Evolutionary conservation across 2,797 vertebrate species (phyloP), one percentile per base, ranked within the genome.

Genomic region (Jordanella pulchra): DNA sequence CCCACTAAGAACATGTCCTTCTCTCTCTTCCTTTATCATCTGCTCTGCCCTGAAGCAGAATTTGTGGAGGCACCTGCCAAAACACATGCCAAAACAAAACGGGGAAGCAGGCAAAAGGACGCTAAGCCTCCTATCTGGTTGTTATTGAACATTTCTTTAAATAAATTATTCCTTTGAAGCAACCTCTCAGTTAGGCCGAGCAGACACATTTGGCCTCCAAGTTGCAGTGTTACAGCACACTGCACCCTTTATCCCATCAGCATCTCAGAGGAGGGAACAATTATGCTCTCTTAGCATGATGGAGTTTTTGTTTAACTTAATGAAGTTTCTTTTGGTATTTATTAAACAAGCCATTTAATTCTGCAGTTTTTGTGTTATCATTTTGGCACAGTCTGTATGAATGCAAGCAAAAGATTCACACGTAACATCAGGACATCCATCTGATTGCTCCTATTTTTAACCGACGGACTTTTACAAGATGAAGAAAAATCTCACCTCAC

Each of bases 71-170:
- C 51, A 76, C 48, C 71, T 86, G 83, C 82, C 83, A 84, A 78
- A 76, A 79, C 23, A 67, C 65, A 58, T 65, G 73, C 84, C 84
- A 88, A 87, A 87, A n/a, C 82, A 70, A 81, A 69, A 72, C 77
- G 64, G 63, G 68, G 54, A 78, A 69, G 78, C 61, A 69, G 71
- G 72, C 69, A 51, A 78, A 65, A 68, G 56, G 27, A 35, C 77
- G 77, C 53, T 71, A 68, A 82, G 73, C 76, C 76, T 87, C 71
- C 87, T 86, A 87, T 88, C 81, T 80, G 48, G 28, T 32, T 77
- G 68, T 80, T 81, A 73, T 65, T 81, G 73, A 85, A 88, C 79
- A 78, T 69, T 63, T 73, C 71, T 84, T 76, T 53, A 50, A 79
- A 69, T 51, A 71, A 77, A 70, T 71, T 32, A 78, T 67, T 82